Evolutionary conservation across 2,888 invertebrate genomes (phyloP), one percentile per base, ranked within the genome.

Genomic region (Anoplius nigerrimus): DNA sequence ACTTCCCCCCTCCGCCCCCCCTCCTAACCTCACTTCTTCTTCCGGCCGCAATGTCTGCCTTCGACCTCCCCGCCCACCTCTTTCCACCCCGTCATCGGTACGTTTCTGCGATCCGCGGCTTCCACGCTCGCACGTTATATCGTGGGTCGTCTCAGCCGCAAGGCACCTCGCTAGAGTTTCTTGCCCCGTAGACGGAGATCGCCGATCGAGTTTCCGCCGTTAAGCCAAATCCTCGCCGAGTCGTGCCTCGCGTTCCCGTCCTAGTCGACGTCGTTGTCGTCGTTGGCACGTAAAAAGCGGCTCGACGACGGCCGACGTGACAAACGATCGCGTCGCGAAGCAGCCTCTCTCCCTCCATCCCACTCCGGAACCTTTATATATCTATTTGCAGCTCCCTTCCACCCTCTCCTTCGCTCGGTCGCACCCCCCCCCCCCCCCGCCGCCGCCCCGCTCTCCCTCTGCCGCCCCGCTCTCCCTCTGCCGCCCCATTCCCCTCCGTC

Each of bases 291-390:
- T 73, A 82, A 82, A 82, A 80, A 79, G 71, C 76, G 63, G 56
- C 74, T 73, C 71, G 76, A 72, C 70, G 78, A 75, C 79, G 70
- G 63, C 42, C 70, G 71, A 71, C 69, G 76, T 81, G 82, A 82
- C 78, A 81, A 81, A 82, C 76, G 80, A 79, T 73, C 72, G 71
- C 69, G 69, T 69, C 72, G 62, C 62, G 66, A 53, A 54, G 63
- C 16, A 48, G 18, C 11, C n/a, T 2, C 18, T 48, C 48, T 16
- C 48, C 5, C 13, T 48, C 48, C n/a, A 16, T 48, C 16, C 48
- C 48, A 1, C 11, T 34, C 11, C 34, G 34, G n/a, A 11, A 3
- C 34, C 34, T 3, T 34, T 34, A 34, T 34, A 34, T 34, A 34
- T 34, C 34, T 34, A 34, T 34, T 34, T 34, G 34, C 34, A 6